Evolutionary conservation across 2,113 vertebrate genomes (phyloP).

Genomic region (Aegypius monachus): DNA sequence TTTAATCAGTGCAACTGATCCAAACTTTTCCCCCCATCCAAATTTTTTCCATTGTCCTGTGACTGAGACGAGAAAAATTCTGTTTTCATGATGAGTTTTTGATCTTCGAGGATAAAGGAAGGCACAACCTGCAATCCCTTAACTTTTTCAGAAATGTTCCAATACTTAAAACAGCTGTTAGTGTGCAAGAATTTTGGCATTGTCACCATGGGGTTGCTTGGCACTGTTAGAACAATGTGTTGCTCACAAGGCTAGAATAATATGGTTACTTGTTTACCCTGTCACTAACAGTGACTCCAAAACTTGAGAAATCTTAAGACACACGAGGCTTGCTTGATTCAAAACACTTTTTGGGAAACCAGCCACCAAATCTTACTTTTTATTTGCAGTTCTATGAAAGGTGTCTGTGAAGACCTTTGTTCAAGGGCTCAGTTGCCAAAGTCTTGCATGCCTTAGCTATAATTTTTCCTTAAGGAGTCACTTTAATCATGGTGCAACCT

Average conservation of each 20-base stretch:
- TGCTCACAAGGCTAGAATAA: background rate
- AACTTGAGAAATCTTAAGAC: background rate
- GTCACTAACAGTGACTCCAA: background rate
- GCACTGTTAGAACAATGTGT: background rate
- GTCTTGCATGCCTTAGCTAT: background rate
- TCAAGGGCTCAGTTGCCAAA: background rate
- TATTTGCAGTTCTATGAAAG: background rate
- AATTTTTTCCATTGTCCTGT: background rate
- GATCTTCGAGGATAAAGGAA: background rate
- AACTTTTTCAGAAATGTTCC: background rate
- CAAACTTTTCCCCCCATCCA: background rate
- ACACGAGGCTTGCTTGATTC: background rate
- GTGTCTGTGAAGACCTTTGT: background rate
- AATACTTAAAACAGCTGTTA: background rate
- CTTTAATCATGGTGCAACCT: background rate
- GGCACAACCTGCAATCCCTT: background rate
- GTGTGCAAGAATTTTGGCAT: background rate
- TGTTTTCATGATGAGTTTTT: background rate
- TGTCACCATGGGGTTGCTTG: background rate
- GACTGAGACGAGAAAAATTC: background rate
- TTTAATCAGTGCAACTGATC: background rate
- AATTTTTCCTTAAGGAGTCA: background rate
- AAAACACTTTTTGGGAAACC: background rate
- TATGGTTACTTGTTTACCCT: conserved; percentile 6
- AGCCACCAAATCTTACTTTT: background rate